Evolutionary conservation across 2,797 vertebrate species (phyloP).

Genomic region (Pangasius macronema): DNA sequence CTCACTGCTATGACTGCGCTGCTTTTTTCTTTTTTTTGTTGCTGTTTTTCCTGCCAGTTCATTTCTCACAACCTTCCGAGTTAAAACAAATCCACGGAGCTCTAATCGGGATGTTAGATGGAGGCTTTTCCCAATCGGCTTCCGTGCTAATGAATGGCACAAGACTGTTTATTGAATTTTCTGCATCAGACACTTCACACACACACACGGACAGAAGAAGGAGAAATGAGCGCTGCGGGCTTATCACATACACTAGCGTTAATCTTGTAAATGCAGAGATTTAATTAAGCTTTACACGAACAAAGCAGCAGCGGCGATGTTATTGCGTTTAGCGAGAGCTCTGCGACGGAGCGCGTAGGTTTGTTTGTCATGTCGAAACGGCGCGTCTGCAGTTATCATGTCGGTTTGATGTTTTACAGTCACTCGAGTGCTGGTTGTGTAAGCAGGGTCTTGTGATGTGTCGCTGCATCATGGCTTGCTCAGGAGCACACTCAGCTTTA

Average conservation of each 20-base stretch:
- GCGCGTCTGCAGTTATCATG: slow-evolving; percentile 4
- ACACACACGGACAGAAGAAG: slow-evolving; percentile 2
- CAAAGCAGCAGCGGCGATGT: neutral
- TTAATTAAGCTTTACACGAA: slow-evolving; percentile 40
- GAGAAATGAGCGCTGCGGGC: slow-evolving; percentile 4
- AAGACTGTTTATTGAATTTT: neutral
- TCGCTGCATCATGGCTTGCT: slow-evolving; percentile 21
- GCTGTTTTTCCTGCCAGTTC: neutral
- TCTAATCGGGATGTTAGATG: neutral
- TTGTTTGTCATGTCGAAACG: slow-evolving; percentile 13
- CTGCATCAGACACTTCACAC: neutral
- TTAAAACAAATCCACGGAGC: neutral
- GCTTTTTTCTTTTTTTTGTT: neutral
- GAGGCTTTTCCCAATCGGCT: neutral
- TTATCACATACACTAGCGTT: slow-evolving; percentile 29
- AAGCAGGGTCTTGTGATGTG: slow-evolving; percentile 26
- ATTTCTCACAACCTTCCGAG: slow-evolving; percentile 10
- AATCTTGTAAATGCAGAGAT: slow-evolving; percentile 40
- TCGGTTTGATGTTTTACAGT: slow-evolving; percentile 1
- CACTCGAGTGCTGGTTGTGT: neutral
- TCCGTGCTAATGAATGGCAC: neutral
- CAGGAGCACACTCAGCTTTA: slow-evolving; percentile 41
- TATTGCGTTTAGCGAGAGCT: slow-evolving; percentile 19
- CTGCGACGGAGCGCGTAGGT: slow-evolving; percentile 15
- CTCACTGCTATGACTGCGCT: slow-evolving; percentile 3